Base-by-base conservation (phyloP, 2,797 vertebrate genomes). In the Garrulus glandarius region DNA sequence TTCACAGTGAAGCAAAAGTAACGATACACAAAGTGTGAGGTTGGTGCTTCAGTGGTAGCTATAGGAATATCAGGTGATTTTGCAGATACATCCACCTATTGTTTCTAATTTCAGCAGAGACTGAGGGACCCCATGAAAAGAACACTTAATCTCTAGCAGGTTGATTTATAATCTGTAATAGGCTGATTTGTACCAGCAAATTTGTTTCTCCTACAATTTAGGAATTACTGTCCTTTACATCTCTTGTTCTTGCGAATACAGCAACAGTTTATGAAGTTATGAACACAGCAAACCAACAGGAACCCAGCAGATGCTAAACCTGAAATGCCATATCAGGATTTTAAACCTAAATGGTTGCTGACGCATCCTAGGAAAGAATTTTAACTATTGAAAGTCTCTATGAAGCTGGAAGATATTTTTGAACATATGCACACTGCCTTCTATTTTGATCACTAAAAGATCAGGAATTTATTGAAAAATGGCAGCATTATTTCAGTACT, bases 1-100 rank as follows among this genome's bases (percentile, higher is more conserved):
- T 13, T 87, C 23, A 15, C 4, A 60, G 20, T 32, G 26, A 63
- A 67, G 44, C 11, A 70, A 43, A 91, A 49, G 16, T 30, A 41
- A 23, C 0, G 0, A 47, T 29, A n/a, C 21, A 19, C 4, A 29
- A 69, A 79, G 17, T 7, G 10, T 53, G 29, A 69, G 8, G 19
- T 21, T 70, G 56, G 44, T 70, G 20, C 36, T 63, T 43, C 46
- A 55, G 22, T 11, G 20, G 27, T 30, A 65, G 21, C 46, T 13
- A 21, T 5, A 46, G 23, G 30, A 79, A 43, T 43, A 32, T 27
- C 32, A 50, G 29, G 15, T 0, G 2, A 39, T 69, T 68, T 87
- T 78, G 36, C 1, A 5, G 27, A 5, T 69, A 15, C 3, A 39
- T 46, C 16, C 9, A 64, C 8, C 11, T 78, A 5, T 22, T 18